Percentiles rank a stretch among this genome's conserved stretches.
Evolutionary conservation across 2,888 invertebrate genomes (phyloP).

Genomic region (Andrena dorsata): DNA sequence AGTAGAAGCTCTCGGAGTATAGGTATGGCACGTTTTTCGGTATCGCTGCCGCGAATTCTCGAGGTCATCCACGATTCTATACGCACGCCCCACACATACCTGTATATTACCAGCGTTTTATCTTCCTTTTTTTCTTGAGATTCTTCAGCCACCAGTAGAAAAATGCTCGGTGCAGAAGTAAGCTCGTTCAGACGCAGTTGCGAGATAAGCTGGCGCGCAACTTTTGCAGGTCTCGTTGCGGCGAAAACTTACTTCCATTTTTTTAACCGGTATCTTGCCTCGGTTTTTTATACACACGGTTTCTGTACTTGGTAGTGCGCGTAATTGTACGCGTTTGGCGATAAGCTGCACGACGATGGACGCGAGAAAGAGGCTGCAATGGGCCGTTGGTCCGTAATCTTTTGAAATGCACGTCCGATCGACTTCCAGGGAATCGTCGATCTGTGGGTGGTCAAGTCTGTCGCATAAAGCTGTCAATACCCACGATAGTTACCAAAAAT

Average conservation of each 20-base stretch:
- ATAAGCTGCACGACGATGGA: neutral
- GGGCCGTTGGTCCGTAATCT: neutral
- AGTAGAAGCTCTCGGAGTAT: neutral
- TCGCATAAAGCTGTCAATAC: too few relatives aligned
- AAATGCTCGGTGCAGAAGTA: constrained; percentile 41
- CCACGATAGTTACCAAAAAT: too few relatives aligned
- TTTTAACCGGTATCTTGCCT: constrained; percentile 18
- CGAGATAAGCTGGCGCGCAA: constrained; percentile 43
- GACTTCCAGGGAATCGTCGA: neutral
- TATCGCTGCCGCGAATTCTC: constrained; percentile 8
- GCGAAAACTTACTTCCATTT: constrained; percentile 23
- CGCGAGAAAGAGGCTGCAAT: neutral
- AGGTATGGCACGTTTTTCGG: neutral
- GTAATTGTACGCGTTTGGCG: neutral
- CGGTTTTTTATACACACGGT: neutral
- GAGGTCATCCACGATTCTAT: neutral
- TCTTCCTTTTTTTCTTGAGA: constrained; percentile 20
- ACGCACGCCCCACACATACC: too few relatives aligned
- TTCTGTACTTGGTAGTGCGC: neutral
- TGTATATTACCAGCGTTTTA: neutral
- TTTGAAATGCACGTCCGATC: neutral
- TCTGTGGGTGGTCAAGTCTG: too few relatives aligned
- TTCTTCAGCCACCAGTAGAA: constrained; percentile 11
- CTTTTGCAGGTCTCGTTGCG: constrained; percentile 31
- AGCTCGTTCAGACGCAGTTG: constrained; percentile 26